Evolutionary conservation across 2,888 invertebrate species (phyloP).

Genomic region (Quadriops clusia): DNA sequence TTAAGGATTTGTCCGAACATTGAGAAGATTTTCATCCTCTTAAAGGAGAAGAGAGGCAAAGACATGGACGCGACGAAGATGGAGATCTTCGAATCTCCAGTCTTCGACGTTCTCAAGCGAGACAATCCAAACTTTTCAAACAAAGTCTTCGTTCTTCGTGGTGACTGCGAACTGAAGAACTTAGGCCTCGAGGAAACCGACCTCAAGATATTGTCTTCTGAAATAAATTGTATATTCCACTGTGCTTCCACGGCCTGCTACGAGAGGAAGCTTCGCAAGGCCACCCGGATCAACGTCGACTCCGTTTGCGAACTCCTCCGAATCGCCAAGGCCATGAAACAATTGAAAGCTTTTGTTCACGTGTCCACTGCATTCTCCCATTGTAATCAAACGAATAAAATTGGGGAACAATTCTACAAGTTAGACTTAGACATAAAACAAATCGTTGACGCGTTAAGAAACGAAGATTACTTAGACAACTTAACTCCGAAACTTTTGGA

Average conservation of each 20-base stretch:
- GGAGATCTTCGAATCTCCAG: conserved; percentile 35
- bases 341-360: conserved; percentile 41
- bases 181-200: background rate
- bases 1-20: conserved; percentile 29
- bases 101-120: conserved; percentile 20
- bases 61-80: conserved; percentile 30
- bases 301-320: no score
- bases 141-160: background rate
- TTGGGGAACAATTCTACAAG: conserved; percentile 43
- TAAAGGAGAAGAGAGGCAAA: conserved; percentile 28
- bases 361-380: conserved; percentile 55
- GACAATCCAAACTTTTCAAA: background rate
- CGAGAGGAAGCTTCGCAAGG: background rate
- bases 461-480: no score
- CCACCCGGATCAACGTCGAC: background rate
- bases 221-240: no score
- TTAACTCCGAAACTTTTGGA: conserved; percentile 32
- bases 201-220: no score
- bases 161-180: background rate
- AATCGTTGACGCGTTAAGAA: no score
- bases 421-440: conserved; percentile 26
- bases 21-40: conserved; percentile 25
- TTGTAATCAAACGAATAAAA: conserved; percentile 41
- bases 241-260: background rate
- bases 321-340: background rate